phyloP scores from a whole-genome alignment of 2,113 vertebrate species.

The Diadophis punctatus region DNA sequence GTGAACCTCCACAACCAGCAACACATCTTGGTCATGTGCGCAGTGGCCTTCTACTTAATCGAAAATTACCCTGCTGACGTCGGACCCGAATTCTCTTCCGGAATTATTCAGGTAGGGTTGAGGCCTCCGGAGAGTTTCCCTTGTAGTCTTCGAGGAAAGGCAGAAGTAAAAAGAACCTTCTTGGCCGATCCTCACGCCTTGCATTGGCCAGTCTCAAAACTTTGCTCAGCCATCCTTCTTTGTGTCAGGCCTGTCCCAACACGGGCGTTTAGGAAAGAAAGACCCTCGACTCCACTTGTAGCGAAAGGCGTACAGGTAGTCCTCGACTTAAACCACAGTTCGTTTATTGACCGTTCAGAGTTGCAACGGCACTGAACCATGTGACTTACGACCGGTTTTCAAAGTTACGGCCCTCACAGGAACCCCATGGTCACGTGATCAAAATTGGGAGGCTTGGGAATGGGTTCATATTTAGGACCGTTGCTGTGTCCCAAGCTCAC shows the following conservation, averaged over 20 bases:
- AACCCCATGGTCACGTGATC: no score
- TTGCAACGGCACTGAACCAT: no score
- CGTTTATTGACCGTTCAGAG: not conserved
- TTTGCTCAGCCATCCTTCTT: not conserved
- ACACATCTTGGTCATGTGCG: slow-evolving; percentile 95
- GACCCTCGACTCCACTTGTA: not conserved
- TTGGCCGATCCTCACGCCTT: no score
- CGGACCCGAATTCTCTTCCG: slow-evolving; percentile 90
- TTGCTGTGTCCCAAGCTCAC: no score
- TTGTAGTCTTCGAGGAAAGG: not conserved
- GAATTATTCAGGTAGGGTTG: slow-evolving; percentile 85
- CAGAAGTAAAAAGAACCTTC: no score
- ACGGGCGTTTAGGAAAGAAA: not conserved
- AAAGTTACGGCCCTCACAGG: no score
- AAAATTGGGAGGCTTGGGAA: no score
- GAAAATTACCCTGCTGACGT: slow-evolving; percentile 97
- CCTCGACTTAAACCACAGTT: not conserved
- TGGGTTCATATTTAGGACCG: no score
- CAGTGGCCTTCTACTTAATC: slow-evolving; percentile 95
- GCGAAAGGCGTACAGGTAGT: not conserved
- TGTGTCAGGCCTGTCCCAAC: not conserved
- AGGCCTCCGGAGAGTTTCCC: not conserved
- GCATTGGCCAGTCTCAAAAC: no score
- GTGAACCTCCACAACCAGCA: slow-evolving; percentile 94
- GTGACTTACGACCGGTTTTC: no score